Percentiles rank a stretch among this genome's conserved stretches.
These are phyloP conservation scores for Acanthochromis polyacanthus DNA, from an alignment of 2,113 vertebrate species.

Conservation along the genomic window DNA sequence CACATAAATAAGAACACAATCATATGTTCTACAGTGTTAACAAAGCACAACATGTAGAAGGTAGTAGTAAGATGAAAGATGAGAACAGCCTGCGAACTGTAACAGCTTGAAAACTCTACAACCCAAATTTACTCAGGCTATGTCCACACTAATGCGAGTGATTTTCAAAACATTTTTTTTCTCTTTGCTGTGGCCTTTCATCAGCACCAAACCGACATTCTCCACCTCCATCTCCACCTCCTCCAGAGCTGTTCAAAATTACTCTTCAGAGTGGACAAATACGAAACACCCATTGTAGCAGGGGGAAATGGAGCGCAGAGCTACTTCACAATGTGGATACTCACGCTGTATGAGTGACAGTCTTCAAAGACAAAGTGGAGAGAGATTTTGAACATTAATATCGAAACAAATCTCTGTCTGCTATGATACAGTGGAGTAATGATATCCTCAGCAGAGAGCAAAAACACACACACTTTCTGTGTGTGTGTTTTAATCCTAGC, in stretches of 20 bases:
- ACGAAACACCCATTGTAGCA: conserved; percentile 7
- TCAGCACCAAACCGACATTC: conserved; percentile 9
- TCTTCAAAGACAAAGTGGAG: conserved; percentile 14
- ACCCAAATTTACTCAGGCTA: not conserved
- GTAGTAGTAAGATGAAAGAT: not conserved
- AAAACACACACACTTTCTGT: too few relatives aligned
- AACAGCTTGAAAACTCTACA: conserved; percentile 4
- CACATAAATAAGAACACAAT: conserved; percentile 4
- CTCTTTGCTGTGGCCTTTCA: conserved; percentile 42
- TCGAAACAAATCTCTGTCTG: too few relatives aligned
- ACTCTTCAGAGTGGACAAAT: conserved; percentile 21
- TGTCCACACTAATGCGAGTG: conserved; percentile 31
- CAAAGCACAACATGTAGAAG: not conserved
- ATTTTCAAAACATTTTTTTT: conserved; percentile 23
- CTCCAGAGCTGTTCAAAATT: conserved; percentile 25
- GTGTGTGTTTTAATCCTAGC: too few relatives aligned
- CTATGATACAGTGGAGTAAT: too few relatives aligned
- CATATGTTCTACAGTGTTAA: not conserved
- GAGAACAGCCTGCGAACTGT: not conserved
- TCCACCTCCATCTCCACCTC: not conserved
- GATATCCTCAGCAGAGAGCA: too few relatives aligned
- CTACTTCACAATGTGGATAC: conserved; percentile 4
- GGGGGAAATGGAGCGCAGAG: not conserved
- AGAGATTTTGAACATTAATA: not conserved
- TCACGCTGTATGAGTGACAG: not conserved